These are phyloP conservation scores for Brienomyrus longianalis DNA, from an alignment of 2,113 vertebrate species.

Conservation along the genomic window DNA sequence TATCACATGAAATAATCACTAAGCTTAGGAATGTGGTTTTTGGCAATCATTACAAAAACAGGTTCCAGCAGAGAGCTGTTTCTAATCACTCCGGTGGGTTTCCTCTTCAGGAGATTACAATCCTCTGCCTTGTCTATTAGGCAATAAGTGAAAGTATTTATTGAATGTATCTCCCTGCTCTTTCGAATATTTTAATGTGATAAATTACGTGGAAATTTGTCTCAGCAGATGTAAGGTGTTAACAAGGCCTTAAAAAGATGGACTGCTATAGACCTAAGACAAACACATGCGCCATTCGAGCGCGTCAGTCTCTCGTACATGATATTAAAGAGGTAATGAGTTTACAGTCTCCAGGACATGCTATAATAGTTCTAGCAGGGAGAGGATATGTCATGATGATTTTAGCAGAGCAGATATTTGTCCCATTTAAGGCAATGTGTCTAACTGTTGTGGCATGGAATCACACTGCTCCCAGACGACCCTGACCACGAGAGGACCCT, in stretches of 20 bases:
- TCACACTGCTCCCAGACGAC: slow-evolving; percentile 53
- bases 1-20: slow-evolving; percentile 53
- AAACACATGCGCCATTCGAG: neutral
- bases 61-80: slow-evolving; percentile 48
- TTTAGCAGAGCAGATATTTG: slow-evolving; percentile 5
- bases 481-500: slow-evolving; percentile 32
- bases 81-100: neutral
- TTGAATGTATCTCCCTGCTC: neutral
- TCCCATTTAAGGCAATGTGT: slow-evolving; percentile 12
- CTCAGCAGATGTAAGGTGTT: neutral
- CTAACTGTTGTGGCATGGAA: slow-evolving; percentile 30
- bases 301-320: neutral
- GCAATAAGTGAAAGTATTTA: neutral
- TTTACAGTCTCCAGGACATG: slow-evolving; percentile 1
- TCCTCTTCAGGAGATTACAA: neutral
- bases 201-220: neutral
- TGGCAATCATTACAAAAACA: slow-evolving; percentile 42
- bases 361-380: slow-evolving; percentile 11
- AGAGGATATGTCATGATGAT: slow-evolving; percentile 2
- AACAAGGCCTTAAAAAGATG: neutral
- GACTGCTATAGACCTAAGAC: neutral
- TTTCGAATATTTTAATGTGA: neutral
- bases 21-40: slow-evolving; percentile 32
- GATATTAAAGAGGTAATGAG: neutral
- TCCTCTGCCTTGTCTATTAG: neutral